phyloP scores from a whole-genome alignment of 1,140 invertebrate species.

The Papilio polyxenes region DNA sequence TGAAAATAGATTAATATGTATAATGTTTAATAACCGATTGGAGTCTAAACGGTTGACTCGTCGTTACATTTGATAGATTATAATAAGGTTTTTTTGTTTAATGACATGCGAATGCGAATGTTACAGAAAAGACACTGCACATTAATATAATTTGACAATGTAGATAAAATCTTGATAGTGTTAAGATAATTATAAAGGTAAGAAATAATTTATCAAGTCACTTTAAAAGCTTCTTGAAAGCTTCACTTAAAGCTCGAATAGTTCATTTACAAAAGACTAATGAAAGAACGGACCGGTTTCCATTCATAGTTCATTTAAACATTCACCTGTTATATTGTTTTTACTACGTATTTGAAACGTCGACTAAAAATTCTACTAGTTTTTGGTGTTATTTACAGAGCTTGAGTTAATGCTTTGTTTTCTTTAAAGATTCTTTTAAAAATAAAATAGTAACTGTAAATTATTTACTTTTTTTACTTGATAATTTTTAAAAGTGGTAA shows the following conservation, averaged over 20 bases:
- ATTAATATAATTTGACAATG: neutral
- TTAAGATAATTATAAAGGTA: neutral
- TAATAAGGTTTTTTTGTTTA: too few species aligned
- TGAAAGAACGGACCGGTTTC: constrained; percentile 4
- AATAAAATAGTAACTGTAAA: too few species aligned
- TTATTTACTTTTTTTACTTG: too few species aligned
- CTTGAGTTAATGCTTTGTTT: neutral
- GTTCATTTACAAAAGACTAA: constrained; percentile 26
- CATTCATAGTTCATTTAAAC: constrained; percentile 15
- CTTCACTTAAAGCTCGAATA: neutral
- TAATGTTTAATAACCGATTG: too few species aligned
- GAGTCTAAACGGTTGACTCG: too few species aligned
- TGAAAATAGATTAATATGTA: too few species aligned
- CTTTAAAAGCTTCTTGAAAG: neutral
- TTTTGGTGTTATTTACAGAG: neutral
- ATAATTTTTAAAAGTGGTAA: too few species aligned
- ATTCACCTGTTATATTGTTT: constrained; percentile 7
- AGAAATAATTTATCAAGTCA: constrained; percentile 12
- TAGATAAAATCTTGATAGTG: neutral
- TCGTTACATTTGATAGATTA: too few species aligned
- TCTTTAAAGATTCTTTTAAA: neutral
- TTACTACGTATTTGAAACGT: neutral
- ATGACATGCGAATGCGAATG: too few species aligned
- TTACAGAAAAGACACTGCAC: too few species aligned
- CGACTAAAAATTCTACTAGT: neutral